phyloP scores from a whole-genome alignment of 2,113 vertebrate genomes.

The Leptosomus discolor region DNA sequence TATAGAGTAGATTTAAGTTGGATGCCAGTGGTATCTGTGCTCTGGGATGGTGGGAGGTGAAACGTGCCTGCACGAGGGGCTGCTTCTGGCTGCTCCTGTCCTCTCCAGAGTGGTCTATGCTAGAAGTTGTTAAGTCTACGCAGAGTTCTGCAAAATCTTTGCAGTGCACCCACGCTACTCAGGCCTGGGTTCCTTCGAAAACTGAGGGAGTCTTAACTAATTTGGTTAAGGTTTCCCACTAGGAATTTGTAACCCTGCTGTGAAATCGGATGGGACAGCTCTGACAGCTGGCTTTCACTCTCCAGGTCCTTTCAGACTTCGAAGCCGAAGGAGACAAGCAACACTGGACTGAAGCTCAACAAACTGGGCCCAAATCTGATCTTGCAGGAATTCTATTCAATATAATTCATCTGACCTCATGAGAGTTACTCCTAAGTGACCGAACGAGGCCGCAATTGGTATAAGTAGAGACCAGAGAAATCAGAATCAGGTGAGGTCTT shows the following conservation, averaged over 20 bases:
- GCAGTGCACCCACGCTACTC: not conserved
- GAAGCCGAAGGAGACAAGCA: not conserved
- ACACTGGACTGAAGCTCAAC: not conserved
- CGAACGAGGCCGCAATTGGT: not conserved
- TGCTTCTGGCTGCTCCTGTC: not conserved
- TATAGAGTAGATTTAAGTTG: not conserved
- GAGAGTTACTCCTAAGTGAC: not conserved
- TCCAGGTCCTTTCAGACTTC: not conserved
- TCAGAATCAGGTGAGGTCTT: not conserved
- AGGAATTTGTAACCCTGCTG: not conserved
- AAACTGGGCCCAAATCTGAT: not conserved
- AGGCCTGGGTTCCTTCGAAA: not conserved
- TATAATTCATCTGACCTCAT: not conserved
- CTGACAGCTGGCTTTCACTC: not conserved
- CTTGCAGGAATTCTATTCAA: not conserved
- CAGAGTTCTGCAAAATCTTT: not conserved
- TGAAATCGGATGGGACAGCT: not conserved
- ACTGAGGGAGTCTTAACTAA: not conserved
- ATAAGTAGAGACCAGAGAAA: not conserved
- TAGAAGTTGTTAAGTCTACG: fast-evolving
- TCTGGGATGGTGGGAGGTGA: not conserved
- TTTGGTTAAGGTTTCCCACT: not conserved
- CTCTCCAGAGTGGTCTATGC: not conserved
- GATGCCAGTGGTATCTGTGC: not conserved
- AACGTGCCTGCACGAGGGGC: not conserved